Percentiles rank a stretch among this genome's conserved stretches.
These are phyloP conservation scores for Drosophila hydei DNA, from an alignment of 1,140 invertebrate species.

Conservation along the genomic window DNA sequence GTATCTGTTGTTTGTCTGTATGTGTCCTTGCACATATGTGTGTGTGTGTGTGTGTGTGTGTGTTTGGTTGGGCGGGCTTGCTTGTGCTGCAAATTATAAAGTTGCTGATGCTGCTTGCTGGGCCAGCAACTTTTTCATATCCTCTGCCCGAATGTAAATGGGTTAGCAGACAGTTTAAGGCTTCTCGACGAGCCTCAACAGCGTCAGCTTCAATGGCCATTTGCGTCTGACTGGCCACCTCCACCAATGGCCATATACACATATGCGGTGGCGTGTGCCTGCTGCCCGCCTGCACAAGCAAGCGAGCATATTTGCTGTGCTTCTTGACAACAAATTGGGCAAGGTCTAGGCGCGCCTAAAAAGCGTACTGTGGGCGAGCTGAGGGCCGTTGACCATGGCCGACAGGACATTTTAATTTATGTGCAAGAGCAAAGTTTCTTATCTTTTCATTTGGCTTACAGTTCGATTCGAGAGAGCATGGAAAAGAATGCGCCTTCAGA, in stretches of 20 bases:
- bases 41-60: background rate
- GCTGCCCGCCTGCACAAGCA: background rate
- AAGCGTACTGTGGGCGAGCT: no score
- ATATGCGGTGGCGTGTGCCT: background rate
- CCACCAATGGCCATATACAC: no score
- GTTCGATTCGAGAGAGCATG: no score
- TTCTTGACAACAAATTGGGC: background rate
- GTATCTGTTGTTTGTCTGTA: constrained; percentile 2
- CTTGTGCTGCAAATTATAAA: constrained; percentile 55
- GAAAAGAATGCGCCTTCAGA: no score
- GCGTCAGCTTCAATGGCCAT: constrained; percentile 2
- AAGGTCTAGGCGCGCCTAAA: no score
- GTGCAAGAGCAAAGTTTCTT: no score
- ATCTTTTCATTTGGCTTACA: no score
- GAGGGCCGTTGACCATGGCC: no score
- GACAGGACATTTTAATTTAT: no score
- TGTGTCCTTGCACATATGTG: background rate
- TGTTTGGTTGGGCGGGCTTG: background rate
- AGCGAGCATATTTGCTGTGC: background rate
- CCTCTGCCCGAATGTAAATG: constrained; percentile 1
- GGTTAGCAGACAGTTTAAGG: constrained; percentile 4
- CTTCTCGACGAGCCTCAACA: background rate
- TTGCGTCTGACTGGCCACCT: background rate
- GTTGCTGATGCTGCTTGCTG: constrained; percentile 36
- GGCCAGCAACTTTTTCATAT: constrained; percentile 23